Percentiles rank a stretch among this genome's conserved stretches.
Evolutionary conservation across 2,888 invertebrate species (phyloP).

Genomic region (Caenorhabditis becei): DNA sequence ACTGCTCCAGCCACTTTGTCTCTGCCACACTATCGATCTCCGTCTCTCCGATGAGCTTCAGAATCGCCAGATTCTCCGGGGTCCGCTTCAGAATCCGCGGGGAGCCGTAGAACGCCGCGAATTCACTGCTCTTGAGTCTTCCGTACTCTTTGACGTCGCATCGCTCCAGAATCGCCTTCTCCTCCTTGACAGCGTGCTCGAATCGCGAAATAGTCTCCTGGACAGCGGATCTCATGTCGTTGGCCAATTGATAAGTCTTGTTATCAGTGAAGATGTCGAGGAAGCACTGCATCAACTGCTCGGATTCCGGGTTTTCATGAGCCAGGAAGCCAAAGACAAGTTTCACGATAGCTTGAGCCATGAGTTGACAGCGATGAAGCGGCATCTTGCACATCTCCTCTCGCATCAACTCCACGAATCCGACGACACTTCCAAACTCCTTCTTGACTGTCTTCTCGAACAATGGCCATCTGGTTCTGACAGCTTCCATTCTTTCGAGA

Average conservation of each 20-base stretch:
- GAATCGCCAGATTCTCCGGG: background rate
- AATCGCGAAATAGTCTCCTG: conserved; percentile 45
- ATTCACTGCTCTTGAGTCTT: conserved; percentile 1
- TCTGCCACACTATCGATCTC: background rate
- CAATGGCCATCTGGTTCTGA: conserved; percentile 38
- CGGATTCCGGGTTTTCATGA: conserved; percentile 26
- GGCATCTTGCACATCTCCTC: conserved; percentile 54
- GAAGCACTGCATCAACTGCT: conserved; percentile 38
- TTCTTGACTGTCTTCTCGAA: conserved; percentile 34
- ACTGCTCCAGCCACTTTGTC: conserved; percentile 16
- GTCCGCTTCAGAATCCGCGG: conserved; percentile 12
- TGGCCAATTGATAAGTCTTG: conserved; percentile 47
- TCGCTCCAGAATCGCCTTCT: conserved; percentile 9
- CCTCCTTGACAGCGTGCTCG: conserved; percentile 19
- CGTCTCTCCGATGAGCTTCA: conserved; percentile 1
- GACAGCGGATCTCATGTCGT: conserved; percentile 55
- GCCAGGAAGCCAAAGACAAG: conserved; percentile 40
- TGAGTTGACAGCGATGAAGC: conserved; percentile 30
- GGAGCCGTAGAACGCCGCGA: conserved; percentile 31
- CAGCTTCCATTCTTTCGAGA: conserved; percentile 31
- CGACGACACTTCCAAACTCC: conserved; percentile 28
- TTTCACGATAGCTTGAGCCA: conserved; percentile 46
- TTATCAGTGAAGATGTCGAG: conserved; percentile 57
- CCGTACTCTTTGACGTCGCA: background rate
- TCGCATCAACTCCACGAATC: conserved; percentile 41